Evolutionary conservation across 2,797 vertebrate genomes (phyloP).

Genomic region (Acridotheres tristis): DNA sequence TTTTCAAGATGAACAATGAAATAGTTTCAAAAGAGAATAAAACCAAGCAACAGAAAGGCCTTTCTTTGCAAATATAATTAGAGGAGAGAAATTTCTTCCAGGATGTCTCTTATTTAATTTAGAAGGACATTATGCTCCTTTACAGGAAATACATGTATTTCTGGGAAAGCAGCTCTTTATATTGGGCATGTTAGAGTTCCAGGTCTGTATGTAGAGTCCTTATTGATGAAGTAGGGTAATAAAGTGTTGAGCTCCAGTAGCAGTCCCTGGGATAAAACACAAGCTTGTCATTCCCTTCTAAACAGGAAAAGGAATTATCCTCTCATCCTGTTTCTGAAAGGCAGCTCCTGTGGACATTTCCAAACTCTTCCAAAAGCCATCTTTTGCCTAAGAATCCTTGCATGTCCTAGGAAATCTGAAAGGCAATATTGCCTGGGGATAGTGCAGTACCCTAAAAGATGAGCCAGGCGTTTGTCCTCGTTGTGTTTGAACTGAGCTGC

Average conservation of each 20-base stretch:
- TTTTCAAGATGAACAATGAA: neutral
- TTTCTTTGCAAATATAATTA: neutral
- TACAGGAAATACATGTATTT: neutral
- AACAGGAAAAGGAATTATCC: neutral
- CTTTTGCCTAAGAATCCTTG: neutral
- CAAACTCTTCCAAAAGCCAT: neutral
- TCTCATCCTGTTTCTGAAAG: neutral
- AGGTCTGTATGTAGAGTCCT: neutral
- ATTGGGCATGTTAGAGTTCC: neutral
- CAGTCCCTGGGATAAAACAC: neutral
- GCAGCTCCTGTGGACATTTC: neutral
- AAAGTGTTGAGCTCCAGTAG: neutral
- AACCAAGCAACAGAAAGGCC: neutral
- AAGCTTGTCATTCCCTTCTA: neutral
- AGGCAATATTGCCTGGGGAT: neutral
- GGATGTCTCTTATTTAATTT: neutral
- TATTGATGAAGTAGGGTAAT: neutral
- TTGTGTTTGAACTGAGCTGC: neutral
- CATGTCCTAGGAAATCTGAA: neutral
- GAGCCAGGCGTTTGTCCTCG: neutral
- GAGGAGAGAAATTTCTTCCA: neutral
- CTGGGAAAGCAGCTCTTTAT: neutral
- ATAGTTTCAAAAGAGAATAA: neutral
- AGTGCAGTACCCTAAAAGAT: neutral
- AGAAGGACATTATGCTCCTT: neutral